Evolutionary conservation across 1,140 invertebrate genomes (phyloP).

Genomic region (Drosophila melanogaster): Release_6_plus_ISO1_MT NT_033777.3:8527001-8527500

Average conservation of each 20-base stretch:
- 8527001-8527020: conserved; percentile 57
- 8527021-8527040: conserved; percentile 52
- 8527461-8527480: conserved; percentile 24
- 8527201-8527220: conserved; percentile 52
- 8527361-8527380: conserved; percentile 3
- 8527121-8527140: conserved; percentile 79
- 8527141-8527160: conserved; percentile 48
- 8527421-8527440: conserved; percentile 76
- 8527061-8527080: conserved; percentile 19
- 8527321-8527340: conserved; percentile 81
- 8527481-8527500: conserved; percentile 45
- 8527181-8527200: conserved; percentile 9
- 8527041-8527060: conserved; percentile 44
- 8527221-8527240: conserved; percentile 71
- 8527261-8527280: not conserved
- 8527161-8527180: conserved; percentile 22
- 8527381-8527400: conserved; percentile 32
- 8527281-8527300: conserved; percentile 51
- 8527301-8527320: conserved; percentile 81
- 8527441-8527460: conserved; percentile 59
- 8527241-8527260: conserved; percentile 57
- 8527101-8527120: conserved; percentile 76
- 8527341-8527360: conserved; percentile 65
- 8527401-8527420: conserved; percentile 58
- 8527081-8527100: conserved; percentile 61